A percentile compares a stretch with the other conserved stretches of the same genome.
These are phyloP conservation scores for Brachymystax lenok DNA, from an alignment of 2,797 vertebrate species.

Conservation along the genomic window DNA sequence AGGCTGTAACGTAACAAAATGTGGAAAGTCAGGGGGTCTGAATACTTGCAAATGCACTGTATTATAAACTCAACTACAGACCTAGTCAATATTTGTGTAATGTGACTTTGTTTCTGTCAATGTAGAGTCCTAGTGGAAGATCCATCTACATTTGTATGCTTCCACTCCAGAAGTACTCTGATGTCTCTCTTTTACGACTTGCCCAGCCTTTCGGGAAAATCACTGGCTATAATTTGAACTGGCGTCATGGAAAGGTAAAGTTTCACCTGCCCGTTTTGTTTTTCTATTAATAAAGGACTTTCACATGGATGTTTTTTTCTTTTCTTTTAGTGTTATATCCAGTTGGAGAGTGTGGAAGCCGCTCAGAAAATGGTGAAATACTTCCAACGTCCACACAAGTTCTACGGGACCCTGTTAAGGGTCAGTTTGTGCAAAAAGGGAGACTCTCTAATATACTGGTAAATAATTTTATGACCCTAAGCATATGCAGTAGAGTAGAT, in stretches of 20 bases:
- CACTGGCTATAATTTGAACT: constrained; percentile 46
- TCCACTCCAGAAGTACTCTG: constrained; percentile 39
- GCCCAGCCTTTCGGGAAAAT: constrained; percentile 49
- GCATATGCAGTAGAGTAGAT: neutral
- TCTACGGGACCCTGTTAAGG: constrained; percentile 36
- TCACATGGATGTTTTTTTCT: neutral
- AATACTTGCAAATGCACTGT: neutral
- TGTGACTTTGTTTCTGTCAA: constrained; percentile 8
- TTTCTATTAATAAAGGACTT: neutral
- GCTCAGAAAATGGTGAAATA: constrained; percentile 47
- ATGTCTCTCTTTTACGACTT: constrained; percentile 40
- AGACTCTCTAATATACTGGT: constrained; percentile 52
- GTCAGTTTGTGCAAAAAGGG: constrained; percentile 49
- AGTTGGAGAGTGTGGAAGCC: constrained; percentile 43
- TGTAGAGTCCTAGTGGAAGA: constrained; percentile 51
- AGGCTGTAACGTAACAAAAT: no score
- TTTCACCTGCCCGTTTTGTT: neutral
- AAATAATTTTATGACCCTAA: neutral
- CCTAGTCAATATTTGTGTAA: neutral
- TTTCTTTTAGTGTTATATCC: constrained; percentile 49
- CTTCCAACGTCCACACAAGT: constrained; percentile 31
- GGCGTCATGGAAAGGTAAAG: constrained; percentile 37
- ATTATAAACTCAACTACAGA: neutral
- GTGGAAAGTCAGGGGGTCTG: neutral
- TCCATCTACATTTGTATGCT: constrained; percentile 53